phyloP scores from a whole-genome alignment of 2,888 invertebrate species.

The Nymphalis polychloros region DNA sequence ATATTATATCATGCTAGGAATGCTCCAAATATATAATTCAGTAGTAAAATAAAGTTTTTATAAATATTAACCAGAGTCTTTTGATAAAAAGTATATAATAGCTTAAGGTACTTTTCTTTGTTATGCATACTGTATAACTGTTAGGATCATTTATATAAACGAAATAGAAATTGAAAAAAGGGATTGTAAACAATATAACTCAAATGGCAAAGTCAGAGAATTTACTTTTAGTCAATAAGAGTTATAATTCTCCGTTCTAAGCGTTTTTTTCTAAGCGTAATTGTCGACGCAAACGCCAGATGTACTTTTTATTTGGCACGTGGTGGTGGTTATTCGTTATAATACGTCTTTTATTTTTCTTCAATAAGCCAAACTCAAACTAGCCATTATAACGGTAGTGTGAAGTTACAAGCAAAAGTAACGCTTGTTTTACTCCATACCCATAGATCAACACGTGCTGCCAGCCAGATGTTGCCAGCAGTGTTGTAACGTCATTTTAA shows the following conservation, averaged over 20 bases:
- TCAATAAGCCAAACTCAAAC: slow-evolving; percentile 8
- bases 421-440: slow-evolving; percentile 7
- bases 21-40: no score
- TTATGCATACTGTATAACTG: no score
- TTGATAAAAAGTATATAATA: no score
- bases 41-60: no score
- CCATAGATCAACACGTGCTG: slow-evolving; percentile 12
- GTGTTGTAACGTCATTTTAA: not conserved
- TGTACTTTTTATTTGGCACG: slow-evolving; percentile 29
- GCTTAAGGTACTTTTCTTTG: no score
- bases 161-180: no score
- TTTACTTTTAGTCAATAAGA: not conserved
- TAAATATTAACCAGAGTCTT: no score
- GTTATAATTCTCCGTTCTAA: slow-evolving; percentile 10
- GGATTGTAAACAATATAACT: no score
- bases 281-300: slow-evolving; percentile 20
- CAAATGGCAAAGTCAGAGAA: no score
- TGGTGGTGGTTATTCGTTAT: slow-evolving; percentile 23
- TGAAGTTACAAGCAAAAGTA: slow-evolving; percentile 20
- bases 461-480: slow-evolving; percentile 2
- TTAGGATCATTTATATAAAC: no score
- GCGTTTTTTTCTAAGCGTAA: not conserved
- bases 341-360: slow-evolving; percentile 21
- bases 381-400: slow-evolving; percentile 28
- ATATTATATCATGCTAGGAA: no score